Evolutionary conservation across 2,113 vertebrate species (phyloP), one percentile per base, ranked within the genome.

Genomic region (Colius striatus): DNA sequence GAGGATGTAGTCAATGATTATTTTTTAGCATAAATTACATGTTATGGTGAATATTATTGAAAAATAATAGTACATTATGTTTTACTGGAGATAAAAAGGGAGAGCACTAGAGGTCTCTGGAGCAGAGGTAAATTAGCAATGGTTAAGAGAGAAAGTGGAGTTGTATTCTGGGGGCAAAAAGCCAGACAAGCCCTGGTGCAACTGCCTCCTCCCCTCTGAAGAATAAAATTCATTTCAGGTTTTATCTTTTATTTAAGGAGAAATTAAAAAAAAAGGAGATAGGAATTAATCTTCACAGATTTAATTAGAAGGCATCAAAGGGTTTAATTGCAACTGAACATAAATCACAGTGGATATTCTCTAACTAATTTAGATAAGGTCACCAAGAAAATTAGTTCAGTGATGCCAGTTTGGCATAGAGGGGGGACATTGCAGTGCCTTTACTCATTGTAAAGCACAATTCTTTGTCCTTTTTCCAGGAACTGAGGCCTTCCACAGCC

Each of bases 301-400:
- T 98, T 98, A 98, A 98, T 98, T 98, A 98, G 97, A 97, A 98
- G 87, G 96, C 93, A 97, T 97, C 96, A 97, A 96, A 97, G 97
- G 95, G 88, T 96, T 97, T 98, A 98, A 98, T 97, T 98, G 97
- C 95, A 95, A 94, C 89, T 26, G 53, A 96, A 67, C 97, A 96
- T 98, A 98, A 98, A 98, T 98, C 97, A 96, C 58, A 72, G 95
- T 84, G 79, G 94, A 97, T 97, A 97, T 97, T 97, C 97, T 95
- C 98, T 95, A 92, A 97, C 97, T 97, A 96, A 97, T 98, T 97
- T 97, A 96, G 98, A 98, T 97, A 98, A 98, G 97, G 98, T 98
- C 98, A 98, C 97, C 97, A 96, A 45, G 98, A 96, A 98, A 97
- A 98, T 97, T 89, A 98, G 97, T 95, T 92, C 95, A 92, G 96